Evolutionary conservation across 2,113 vertebrate genomes (phyloP).

Genomic region (Colistium nudipinnis): DNA sequence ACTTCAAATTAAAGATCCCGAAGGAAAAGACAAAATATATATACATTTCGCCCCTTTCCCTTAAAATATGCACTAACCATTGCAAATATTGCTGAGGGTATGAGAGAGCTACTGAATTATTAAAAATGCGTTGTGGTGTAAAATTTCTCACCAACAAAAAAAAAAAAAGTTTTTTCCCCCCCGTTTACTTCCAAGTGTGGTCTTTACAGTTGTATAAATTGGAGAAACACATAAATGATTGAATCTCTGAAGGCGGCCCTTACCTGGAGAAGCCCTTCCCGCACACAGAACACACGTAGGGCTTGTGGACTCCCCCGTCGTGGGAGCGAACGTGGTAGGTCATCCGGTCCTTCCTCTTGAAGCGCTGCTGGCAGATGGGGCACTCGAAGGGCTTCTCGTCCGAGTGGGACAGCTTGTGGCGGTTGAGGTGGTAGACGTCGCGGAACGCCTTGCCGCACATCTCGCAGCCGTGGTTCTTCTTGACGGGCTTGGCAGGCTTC

Average conservation of each 20-base stretch:
- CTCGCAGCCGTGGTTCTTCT: slow-evolving; percentile 99
- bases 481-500: slow-evolving; percentile 96
- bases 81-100: neutral
- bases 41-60: too few relatives aligned
- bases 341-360: slow-evolving; percentile 99
- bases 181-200: neutral
- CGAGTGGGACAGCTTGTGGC: slow-evolving; percentile 98
- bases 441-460: slow-evolving; percentile 99
- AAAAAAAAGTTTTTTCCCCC: neutral
- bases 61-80: neutral
- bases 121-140: neutral
- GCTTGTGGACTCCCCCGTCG: slow-evolving; percentile 97
- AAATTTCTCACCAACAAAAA: neutral
- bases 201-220: neutral
- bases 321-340: slow-evolving; percentile 99
- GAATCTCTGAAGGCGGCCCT: too few relatives aligned
- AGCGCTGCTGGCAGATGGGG: slow-evolving; percentile 98
- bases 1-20: neutral
- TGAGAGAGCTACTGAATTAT: neutral
- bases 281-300: slow-evolving; percentile 97
- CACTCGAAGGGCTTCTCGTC: slow-evolving; percentile 99
- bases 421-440: slow-evolving; percentile 98
- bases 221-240: neutral
- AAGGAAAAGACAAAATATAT: too few relatives aligned
- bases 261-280: slow-evolving; percentile 99